Percentiles rank a stretch among this genome's conserved stretches.
Conservation (phyloP, 2,888 invertebrate species). For the Microctonus aethiopoides region DNA sequence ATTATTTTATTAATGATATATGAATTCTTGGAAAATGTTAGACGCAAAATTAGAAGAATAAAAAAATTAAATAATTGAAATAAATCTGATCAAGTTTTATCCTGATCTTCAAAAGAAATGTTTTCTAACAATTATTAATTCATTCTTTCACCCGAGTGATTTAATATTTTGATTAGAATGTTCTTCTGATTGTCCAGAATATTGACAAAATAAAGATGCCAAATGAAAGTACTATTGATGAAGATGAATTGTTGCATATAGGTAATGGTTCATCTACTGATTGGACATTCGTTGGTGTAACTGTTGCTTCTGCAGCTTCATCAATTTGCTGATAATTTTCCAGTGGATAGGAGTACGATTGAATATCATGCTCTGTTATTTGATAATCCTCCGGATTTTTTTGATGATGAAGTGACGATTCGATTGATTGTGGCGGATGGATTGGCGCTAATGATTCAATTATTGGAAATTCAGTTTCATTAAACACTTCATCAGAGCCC, state of each 20-base stretch:
- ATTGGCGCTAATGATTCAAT: slow-evolving; percentile 3
- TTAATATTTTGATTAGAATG: slow-evolving; percentile 5
- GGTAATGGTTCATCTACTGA: slow-evolving; percentile 39
- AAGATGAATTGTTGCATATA: slow-evolving; percentile 31
- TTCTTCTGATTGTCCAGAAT: slow-evolving; percentile 25
- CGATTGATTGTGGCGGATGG: not conserved
- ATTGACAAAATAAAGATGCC: slow-evolving; percentile 26
- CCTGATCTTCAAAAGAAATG: too few species aligned
- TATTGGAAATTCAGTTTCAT: slow-evolving; percentile 27
- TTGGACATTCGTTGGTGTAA: slow-evolving; percentile 16
- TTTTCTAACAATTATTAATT: too few species aligned
- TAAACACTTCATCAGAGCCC: slow-evolving; percentile 24
- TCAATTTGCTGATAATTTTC: slow-evolving; percentile 47
- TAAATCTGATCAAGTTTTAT: not conserved
- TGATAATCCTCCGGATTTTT: not conserved
- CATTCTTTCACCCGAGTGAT: too few species aligned
- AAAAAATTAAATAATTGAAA: not conserved
- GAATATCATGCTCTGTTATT: not conserved
- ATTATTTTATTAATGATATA: too few species aligned
- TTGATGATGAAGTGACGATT: not conserved
- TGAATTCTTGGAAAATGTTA: not conserved
- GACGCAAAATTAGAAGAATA: not conserved
- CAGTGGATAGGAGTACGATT: slow-evolving; percentile 37
- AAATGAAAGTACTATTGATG: slow-evolving; percentile 9
- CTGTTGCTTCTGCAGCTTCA: slow-evolving; percentile 24